A percentile compares a stretch with the other conserved stretches of the same genome.
Conservation (phyloP, 2,113 vertebrate genomes). For the Leucopsar rothschildi region DNA sequence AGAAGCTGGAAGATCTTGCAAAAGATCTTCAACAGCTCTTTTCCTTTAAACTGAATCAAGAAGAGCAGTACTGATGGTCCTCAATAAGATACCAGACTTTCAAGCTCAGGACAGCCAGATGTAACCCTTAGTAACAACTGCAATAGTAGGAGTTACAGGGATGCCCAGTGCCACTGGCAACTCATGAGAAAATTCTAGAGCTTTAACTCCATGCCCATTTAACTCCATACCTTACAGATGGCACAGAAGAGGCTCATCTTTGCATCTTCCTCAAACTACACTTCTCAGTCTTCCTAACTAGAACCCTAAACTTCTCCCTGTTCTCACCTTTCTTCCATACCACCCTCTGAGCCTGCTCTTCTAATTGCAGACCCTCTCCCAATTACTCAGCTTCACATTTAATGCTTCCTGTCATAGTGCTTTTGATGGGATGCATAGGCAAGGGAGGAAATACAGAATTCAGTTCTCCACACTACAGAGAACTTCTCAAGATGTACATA, state of each 20-base stretch:
- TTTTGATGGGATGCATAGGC: neutral
- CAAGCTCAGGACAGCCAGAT: neutral
- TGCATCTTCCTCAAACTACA: neutral
- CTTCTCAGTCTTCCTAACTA: neutral
- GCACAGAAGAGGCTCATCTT: neutral
- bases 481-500: neutral
- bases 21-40: neutral
- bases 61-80: neutral
- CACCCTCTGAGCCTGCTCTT: neutral
- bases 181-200: neutral
- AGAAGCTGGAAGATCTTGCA: neutral
- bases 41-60: neutral
- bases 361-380: neutral
- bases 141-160: neutral
- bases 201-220: neutral
- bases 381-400: neutral
- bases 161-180: fast-evolving
- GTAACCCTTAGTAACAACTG: neutral
- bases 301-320: neutral
- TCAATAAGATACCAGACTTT: neutral
- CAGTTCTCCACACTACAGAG: neutral
- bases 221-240: neutral
- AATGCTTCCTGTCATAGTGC: neutral
- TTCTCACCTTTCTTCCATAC: neutral
- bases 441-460: neutral